Conservation (phyloP, 30 jellyfish, hydroid and myxozoan species). For the Clytia hemisphaerica region DNA sequence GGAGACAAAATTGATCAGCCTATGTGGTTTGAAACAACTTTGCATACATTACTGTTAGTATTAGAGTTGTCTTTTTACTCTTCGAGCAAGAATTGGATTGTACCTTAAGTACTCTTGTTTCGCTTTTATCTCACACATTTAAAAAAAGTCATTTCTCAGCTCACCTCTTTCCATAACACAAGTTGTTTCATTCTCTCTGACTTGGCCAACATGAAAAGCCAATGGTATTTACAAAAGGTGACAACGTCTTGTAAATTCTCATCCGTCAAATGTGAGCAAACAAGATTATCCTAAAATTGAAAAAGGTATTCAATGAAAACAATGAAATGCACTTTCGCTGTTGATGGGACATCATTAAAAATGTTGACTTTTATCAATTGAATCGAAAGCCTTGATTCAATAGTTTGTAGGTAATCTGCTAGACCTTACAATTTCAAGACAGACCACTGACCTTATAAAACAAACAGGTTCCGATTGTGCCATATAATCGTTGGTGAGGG, state of each 20-base stretch:
- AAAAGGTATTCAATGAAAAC: not conserved
- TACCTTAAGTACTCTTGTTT: no score
- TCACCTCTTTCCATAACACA: constrained; percentile 94
- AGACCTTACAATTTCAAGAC: no score
- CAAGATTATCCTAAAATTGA: constrained; percentile 67
- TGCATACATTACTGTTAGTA: no score
- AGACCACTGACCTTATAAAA: constrained; percentile 78
- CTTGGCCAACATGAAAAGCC: constrained; percentile 63
- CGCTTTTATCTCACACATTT: no score
- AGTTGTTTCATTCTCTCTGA: constrained; percentile 67
- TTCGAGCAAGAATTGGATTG: no score
- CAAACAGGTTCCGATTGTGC: constrained; percentile 78
- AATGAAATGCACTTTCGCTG: not conserved
- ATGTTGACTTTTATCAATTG: no score
- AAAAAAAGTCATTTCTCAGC: not conserved
- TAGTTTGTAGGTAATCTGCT: no score
- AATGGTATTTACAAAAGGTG: constrained; percentile 67
- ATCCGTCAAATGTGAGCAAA: constrained; percentile 82
- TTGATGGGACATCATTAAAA: no score
- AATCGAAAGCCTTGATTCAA: no score
- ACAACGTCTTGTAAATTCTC: constrained; percentile 59
- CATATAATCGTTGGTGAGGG: constrained; percentile 88
- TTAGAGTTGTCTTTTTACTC: no score
- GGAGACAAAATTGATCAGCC: no score
- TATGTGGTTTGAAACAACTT: no score